Evolutionary conservation across 2,888 invertebrate genomes (phyloP).

Genomic region (Dorcus parallelipipedus): DNA sequence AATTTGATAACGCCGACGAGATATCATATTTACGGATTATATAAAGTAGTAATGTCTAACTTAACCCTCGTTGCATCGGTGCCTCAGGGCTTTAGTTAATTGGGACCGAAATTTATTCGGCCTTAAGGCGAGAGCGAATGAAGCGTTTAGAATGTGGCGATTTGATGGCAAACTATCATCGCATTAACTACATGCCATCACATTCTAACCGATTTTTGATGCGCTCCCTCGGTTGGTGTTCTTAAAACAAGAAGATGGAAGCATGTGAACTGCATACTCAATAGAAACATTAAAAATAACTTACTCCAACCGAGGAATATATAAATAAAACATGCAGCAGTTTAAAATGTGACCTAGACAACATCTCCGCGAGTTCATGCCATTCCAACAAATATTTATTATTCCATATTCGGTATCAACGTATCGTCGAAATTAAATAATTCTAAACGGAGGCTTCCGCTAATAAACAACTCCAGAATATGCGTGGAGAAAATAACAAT

Average conservation of each 20-base stretch:
- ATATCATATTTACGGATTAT: slow-evolving; percentile 47
- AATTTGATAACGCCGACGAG: slow-evolving; percentile 47
- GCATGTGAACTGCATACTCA: slow-evolving; percentile 26
- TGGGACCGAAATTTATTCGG: slow-evolving; percentile 43
- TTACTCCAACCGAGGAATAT: slow-evolving; percentile 20
- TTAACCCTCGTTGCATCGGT: slow-evolving; percentile 40
- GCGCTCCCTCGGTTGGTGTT: slow-evolving; percentile 22
- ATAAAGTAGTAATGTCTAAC: slow-evolving; percentile 42
- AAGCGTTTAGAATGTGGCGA: slow-evolving; percentile 5
- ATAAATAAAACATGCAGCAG: slow-evolving; percentile 24
- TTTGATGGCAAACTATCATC: background rate
- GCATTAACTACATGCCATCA: slow-evolving; percentile 7
- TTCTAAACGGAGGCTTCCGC: background rate
- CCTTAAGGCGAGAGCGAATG: slow-evolving; percentile 36
- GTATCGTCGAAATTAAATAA: background rate
- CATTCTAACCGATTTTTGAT: slow-evolving; percentile 25
- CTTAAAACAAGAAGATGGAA: slow-evolving; percentile 22
- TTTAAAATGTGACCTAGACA: background rate
- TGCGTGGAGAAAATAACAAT: too few species aligned
- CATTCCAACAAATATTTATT: background rate
- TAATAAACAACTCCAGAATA: background rate
- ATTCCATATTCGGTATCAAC: background rate
- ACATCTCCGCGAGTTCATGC: background rate
- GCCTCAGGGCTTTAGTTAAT: slow-evolving; percentile 43
- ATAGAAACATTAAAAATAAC: slow-evolving; percentile 24